phyloP scores from a whole-genome alignment of 2,113 vertebrate species.

The Phylloscopus whistleri region DNA sequence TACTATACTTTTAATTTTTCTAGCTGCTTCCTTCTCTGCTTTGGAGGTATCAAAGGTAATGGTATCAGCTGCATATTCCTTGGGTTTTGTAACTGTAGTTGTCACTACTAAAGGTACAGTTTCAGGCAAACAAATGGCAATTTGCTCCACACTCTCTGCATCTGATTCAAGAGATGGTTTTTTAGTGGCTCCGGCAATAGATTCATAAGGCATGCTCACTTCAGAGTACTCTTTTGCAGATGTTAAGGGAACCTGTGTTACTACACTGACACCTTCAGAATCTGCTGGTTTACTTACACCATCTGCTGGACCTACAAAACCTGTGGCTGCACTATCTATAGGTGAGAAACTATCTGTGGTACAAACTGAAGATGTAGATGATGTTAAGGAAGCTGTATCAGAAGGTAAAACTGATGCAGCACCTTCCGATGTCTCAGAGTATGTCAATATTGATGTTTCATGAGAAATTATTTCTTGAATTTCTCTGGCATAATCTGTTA shows the following conservation, averaged over 20 bases:
- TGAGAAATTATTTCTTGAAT: constrained; percentile 84
- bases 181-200: neutral
- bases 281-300: constrained; percentile 47
- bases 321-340: constrained; percentile 68
- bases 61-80: neutral
- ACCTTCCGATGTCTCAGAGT: constrained; percentile 76
- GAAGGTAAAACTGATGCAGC: constrained; percentile 69
- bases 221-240: constrained; percentile 60
- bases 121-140: constrained; percentile 76
- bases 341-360: constrained; percentile 81
- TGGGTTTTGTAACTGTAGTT: neutral
- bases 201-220: constrained; percentile 45
- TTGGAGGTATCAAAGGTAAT: constrained; percentile 11
- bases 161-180: neutral
- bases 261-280: constrained; percentile 46
- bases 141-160: constrained; percentile 63
- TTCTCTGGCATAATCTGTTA: constrained; percentile 78
- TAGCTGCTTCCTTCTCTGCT: constrained; percentile 48
- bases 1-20: constrained; percentile 36
- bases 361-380: constrained; percentile 81
- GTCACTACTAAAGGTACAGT: constrained; percentile 28
- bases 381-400: constrained; percentile 78
- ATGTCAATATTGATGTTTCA: constrained; percentile 82
- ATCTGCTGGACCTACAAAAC: constrained; percentile 53
- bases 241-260: constrained; percentile 49